These are phyloP conservation scores for Aproaerema taeniolella DNA, from an alignment of 2,888 invertebrate genomes.

Conservation along the genomic window DNA sequence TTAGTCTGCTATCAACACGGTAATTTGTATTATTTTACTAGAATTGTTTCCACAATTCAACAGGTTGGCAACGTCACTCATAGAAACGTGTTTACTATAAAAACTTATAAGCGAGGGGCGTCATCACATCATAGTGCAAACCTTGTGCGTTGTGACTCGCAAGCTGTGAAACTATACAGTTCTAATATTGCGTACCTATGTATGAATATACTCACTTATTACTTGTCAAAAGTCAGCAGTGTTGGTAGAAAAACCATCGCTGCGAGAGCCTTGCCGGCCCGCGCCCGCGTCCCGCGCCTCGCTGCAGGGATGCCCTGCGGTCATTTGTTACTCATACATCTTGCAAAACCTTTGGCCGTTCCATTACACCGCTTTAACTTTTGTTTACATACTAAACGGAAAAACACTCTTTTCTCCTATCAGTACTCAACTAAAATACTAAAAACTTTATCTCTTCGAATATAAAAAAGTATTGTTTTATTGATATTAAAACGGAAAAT, in stretches of 20 bases:
- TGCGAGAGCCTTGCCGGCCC: conserved; percentile 30
- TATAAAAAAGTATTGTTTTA: no score
- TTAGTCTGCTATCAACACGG: no score
- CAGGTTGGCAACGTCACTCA: no score
- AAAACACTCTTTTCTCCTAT: conserved; percentile 34
- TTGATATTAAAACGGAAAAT: conserved; percentile 21
- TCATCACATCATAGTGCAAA: no score
- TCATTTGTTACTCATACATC: conserved; percentile 64
- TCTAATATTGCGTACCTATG: no score
- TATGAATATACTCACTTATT: conserved; percentile 38
- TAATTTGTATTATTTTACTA: no score
- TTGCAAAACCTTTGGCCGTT: conserved; percentile 52
- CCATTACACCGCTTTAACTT: conserved; percentile 39
- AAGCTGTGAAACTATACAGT: no score
- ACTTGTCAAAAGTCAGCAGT: conserved; percentile 29
- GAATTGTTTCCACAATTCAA: no score
- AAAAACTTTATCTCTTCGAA: not conserved
- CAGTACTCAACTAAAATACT: not conserved
- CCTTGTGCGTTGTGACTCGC: no score
- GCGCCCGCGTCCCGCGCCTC: conserved; percentile 36
- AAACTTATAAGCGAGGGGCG: no score
- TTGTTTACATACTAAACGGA: conserved; percentile 42
- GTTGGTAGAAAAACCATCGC: conserved; percentile 2
- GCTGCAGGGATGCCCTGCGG: conserved; percentile 60
- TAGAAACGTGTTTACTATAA: no score